Evolutionary conservation across 2,888 invertebrate genomes (phyloP), one percentile per base, ranked within the genome.

Genomic region (Folsomia manolachei): DNA sequence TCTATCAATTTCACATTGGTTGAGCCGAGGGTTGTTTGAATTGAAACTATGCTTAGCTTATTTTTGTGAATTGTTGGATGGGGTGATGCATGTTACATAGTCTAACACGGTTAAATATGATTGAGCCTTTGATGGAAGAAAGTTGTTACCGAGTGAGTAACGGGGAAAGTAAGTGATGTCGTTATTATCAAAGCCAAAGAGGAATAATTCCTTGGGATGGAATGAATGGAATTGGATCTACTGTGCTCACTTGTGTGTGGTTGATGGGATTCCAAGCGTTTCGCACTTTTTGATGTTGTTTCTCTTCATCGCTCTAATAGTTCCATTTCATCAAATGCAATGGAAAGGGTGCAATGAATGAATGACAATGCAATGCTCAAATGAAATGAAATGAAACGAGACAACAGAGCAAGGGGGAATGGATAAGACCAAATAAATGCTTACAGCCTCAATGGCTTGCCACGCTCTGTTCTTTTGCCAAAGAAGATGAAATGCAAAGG

Each of bases 281-380:
- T 56, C 21, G 56, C 56, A 56, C 56, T 56, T 56, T 56, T 56
- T 56, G 56, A 56, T 56, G 56, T 56, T 56, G 56, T 39, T 39
- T 14, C 39, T 39, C 39, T 39, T 4, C 7, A 39, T 39, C 39
- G 39, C 39, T 39, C 14, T 14, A 14, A 14, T 39, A 39, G 39
- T 39, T 39, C 39, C n/a, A n/a, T n/a, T n/a, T n/a, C n/a, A n/a
- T n/a, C n/a, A n/a, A n/a, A n/a, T n/a, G n/a, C n/a, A 14, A 39
- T 9, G 14, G 39, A 4, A 39, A 39, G 39, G 39, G 39, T 39
- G 39, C 39, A 39, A 39, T 14, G 39, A 39, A 39, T 39, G 39
- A 39, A 39, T 39, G 39, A 14, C 39, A 39, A 39, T 39, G 39
- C 39, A 39, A 39, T 39, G 39, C 14, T 14, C 7, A 39, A 39